Conservation (phyloP, 2,797 vertebrate species). For the Oryzias sinensis region DNA sequence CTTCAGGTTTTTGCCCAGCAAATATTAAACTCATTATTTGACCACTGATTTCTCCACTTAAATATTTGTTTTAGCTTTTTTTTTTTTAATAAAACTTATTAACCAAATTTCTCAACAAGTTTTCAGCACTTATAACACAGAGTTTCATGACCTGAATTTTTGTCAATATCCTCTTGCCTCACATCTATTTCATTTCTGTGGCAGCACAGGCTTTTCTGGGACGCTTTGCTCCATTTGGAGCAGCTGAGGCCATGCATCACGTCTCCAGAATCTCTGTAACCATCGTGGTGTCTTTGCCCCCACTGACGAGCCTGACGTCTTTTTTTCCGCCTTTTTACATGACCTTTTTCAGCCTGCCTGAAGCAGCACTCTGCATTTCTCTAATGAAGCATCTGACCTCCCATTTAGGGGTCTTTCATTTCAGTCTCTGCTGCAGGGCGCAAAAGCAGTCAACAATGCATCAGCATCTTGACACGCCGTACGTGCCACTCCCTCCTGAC, state of each 20-base stretch:
- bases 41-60: too few relatives aligned
- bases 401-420: slow-evolving; percentile 55
- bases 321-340: neutral
- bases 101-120: slow-evolving; percentile 33
- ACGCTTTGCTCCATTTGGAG: slow-evolving; percentile 34
- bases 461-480: slow-evolving; percentile 14
- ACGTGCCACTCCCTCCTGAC: slow-evolving; percentile 5
- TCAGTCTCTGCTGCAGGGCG: slow-evolving; percentile 45
- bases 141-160: slow-evolving; percentile 16
- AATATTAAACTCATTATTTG: too few relatives aligned
- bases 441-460: slow-evolving; percentile 36
- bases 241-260: slow-evolving; percentile 17
- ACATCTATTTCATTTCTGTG: slow-evolving; percentile 34
- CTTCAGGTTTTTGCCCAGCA: too few relatives aligned
- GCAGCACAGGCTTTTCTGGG: slow-evolving; percentile 32
- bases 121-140: slow-evolving; percentile 27
- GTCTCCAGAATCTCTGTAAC: slow-evolving; percentile 29
- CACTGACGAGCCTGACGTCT: slow-evolving; percentile 50
- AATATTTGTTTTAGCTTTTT: too few relatives aligned
- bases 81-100: slow-evolving; percentile 10
- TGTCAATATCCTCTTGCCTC: slow-evolving; percentile 41
- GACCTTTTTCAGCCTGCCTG: slow-evolving; percentile 34
- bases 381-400: slow-evolving; percentile 68
- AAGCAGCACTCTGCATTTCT: slow-evolving; percentile 54
- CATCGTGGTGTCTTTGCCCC: slow-evolving; percentile 32